phyloP scores from a whole-genome alignment of 2,888 invertebrate species.

The Acleris laterana region DNA sequence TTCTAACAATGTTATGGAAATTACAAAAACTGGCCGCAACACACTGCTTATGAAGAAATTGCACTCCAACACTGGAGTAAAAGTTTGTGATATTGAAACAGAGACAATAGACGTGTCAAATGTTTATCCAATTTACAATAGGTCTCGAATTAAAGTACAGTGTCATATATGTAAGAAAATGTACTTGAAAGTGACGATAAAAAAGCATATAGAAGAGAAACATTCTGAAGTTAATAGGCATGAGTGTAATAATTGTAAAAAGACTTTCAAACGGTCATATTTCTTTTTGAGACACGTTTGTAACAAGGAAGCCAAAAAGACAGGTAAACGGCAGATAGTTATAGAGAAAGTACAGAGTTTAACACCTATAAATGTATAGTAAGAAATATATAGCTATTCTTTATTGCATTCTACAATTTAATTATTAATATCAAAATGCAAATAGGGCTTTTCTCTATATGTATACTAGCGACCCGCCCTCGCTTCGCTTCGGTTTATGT shows the following conservation, averaged over 20 bases:
- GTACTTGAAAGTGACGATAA: constrained; percentile 29
- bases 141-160: constrained; percentile 16
- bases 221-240: constrained; percentile 22
- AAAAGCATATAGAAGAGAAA: constrained; percentile 34
- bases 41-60: constrained; percentile 52
- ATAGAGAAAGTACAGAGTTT: constrained; percentile 29
- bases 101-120: constrained; percentile 48
- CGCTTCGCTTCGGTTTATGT: no score
- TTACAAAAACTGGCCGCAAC: constrained; percentile 56
- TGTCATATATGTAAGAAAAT: constrained; percentile 31
- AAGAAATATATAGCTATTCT: neutral
- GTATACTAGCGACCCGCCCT: no score
- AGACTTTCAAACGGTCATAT: constrained; percentile 29
- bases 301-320: constrained; percentile 15
- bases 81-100: constrained; percentile 43
- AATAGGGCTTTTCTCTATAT: no score
- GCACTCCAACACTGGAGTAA: constrained; percentile 44
- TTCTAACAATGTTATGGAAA: constrained; percentile 54
- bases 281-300: constrained; percentile 33
- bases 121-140: constrained; percentile 44
- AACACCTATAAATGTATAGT: constrained; percentile 20
- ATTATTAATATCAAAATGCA: no score
- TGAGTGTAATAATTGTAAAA: constrained; percentile 35
- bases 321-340: constrained; percentile 7
- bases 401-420: no score